Evolutionary conservation across 1,140 invertebrate species (phyloP).

Genomic region (Akabosia matsudoensis): DNA sequence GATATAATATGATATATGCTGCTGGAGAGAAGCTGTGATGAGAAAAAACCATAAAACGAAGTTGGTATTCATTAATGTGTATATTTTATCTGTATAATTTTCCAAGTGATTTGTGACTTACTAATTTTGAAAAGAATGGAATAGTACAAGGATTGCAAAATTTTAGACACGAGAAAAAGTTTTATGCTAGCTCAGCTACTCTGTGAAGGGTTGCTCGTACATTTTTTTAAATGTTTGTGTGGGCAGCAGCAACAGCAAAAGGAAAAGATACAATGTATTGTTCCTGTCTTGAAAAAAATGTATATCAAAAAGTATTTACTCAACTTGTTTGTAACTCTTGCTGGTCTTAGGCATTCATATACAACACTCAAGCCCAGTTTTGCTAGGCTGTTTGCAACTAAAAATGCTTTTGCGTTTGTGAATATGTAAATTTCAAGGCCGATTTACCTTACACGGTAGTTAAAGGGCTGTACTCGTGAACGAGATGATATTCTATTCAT

Average conservation of each 20-base stretch:
- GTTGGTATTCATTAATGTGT: not conserved
- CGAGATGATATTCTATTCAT: not conserved
- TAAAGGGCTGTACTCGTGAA: conserved; percentile 20
- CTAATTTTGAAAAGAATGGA: conserved; percentile 1
- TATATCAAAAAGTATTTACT: too few species aligned
- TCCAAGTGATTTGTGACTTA: conserved; percentile 11
- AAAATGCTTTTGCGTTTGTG: conserved; percentile 4
- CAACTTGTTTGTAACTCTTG: too few species aligned
- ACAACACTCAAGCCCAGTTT: too few species aligned
- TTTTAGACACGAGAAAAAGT: too few species aligned
- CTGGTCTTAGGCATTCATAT: too few species aligned
- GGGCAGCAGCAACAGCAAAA: too few species aligned
- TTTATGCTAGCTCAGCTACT: too few species aligned
- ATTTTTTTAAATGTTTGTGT: too few species aligned
- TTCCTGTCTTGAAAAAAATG: too few species aligned
- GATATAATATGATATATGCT: not conserved
- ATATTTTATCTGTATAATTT: conserved; percentile 19
- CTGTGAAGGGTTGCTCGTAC: too few species aligned
- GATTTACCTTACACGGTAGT: conserved; percentile 23
- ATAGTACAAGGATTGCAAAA: not conserved
- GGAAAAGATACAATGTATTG: too few species aligned
- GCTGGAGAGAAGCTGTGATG: not conserved
- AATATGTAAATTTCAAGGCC: conserved; percentile 25
- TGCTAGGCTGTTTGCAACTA: too few species aligned
- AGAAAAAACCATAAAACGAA: conserved; percentile 1